Conservation (phyloP, 2,113 vertebrate species). For the Chaetorhynchus papuensis region DNA sequence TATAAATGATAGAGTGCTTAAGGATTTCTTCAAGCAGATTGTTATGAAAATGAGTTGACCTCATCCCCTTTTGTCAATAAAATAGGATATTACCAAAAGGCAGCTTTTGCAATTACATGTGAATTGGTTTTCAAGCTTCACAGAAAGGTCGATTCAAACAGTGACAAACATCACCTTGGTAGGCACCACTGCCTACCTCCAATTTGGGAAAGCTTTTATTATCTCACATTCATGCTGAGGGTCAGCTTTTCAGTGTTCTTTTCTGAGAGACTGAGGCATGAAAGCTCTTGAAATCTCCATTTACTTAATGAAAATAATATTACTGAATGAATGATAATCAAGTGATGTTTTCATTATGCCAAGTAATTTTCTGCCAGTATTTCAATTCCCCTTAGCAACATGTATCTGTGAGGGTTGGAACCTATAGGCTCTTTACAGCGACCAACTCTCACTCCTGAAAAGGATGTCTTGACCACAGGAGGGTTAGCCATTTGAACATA, state of each 20-base stretch:
- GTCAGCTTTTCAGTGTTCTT: conserved; percentile 31
- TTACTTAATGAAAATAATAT: conserved; percentile 68
- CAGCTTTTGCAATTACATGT: conserved; percentile 30
- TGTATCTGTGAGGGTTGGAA: background rate
- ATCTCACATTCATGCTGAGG: conserved; percentile 25
- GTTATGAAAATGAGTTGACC: conserved; percentile 60
- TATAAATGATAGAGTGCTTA: conserved; percentile 22
- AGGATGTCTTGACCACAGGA: background rate
- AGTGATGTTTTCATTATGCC: conserved; percentile 54
- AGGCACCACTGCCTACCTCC: conserved; percentile 23
- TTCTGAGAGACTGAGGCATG: conserved; percentile 31
- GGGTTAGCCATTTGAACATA: background rate
- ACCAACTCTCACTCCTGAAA: background rate
- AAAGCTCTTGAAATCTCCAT: conserved; percentile 57
- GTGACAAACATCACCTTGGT: conserved; percentile 43
- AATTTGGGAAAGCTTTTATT: conserved; percentile 60
- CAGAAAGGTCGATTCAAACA: conserved; percentile 43
- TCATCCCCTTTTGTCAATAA: conserved; percentile 49
- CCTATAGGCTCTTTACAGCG: background rate
- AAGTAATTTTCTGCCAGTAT: conserved; percentile 35
- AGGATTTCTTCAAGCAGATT: conserved; percentile 32
- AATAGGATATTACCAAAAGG: conserved; percentile 50
- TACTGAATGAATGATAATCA: conserved; percentile 55
- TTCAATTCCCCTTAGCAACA: conserved; percentile 29
- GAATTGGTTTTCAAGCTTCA: conserved; percentile 57